phyloP scores from a whole-genome alignment of 2,797 vertebrate species.

The Xiphorhynchus erythropygius region DNA sequence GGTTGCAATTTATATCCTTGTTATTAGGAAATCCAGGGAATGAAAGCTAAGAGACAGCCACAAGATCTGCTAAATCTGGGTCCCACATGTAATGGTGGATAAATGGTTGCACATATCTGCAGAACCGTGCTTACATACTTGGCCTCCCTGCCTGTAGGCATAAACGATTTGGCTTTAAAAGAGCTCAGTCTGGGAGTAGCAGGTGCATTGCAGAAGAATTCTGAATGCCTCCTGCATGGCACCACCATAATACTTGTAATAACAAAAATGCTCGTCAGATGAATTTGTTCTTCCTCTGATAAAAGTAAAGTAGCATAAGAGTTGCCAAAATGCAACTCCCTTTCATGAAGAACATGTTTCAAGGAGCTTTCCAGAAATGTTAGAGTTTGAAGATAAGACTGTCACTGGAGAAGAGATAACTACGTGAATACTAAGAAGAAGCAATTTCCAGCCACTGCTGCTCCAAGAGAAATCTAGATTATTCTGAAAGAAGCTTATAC shows the following conservation, averaged over 20 bases:
- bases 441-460: background rate
- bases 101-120: background rate
- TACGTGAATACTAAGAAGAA: background rate
- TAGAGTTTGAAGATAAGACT: background rate
- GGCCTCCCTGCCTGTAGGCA: background rate
- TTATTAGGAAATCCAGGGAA: background rate
- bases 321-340: background rate
- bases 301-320: background rate
- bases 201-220: background rate
- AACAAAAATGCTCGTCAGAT: background rate
- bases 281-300: background rate
- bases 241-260: background rate
- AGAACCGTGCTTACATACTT: background rate
- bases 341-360: background rate
- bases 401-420: background rate
- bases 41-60: background rate
- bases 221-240: background rate
- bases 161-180: background rate
- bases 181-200: background rate
- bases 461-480: background rate
- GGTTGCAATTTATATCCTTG: background rate
- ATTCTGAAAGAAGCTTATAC: background rate
- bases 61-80: background rate
- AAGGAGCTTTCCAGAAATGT: background rate
- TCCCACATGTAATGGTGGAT: background rate